phyloP scores from a whole-genome alignment of 30 jellyfish, hydroid and myxozoan species.

The Cassiopea andromeda region DNA sequence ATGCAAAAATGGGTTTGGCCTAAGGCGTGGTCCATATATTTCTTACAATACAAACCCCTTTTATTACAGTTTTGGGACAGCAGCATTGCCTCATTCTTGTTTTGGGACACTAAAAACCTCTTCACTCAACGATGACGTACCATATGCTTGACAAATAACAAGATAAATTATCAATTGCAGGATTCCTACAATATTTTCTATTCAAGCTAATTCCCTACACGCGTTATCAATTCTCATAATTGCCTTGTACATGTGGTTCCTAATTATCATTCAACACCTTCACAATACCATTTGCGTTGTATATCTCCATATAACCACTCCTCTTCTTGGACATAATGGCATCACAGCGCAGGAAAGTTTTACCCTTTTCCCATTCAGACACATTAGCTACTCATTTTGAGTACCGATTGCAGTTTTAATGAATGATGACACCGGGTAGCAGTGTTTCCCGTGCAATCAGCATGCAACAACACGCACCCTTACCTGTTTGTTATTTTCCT shows the following conservation, averaged over 20 bases:
- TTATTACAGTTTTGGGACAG: too few species aligned
- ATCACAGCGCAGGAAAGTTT: not conserved
- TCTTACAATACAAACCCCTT: too few species aligned
- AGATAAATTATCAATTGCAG: not conserved
- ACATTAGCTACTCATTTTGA: slow-evolving; percentile 1
- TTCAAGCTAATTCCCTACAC: slow-evolving; percentile 9
- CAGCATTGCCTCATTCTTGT: not conserved
- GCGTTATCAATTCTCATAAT: slow-evolving; percentile 1
- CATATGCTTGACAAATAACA: not conserved
- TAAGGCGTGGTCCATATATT: too few species aligned
- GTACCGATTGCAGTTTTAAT: not conserved
- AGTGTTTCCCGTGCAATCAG: not conserved
- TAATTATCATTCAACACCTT: slow-evolving; percentile 54
- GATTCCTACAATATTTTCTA: not conserved
- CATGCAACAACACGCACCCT: slow-evolving; percentile 18
- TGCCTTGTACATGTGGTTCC: not conserved
- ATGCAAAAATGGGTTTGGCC: too few species aligned
- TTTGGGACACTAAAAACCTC: not conserved
- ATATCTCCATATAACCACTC: not conserved
- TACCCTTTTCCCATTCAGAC: slow-evolving; percentile 16
- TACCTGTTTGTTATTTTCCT: not conserved
- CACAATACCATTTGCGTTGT: not conserved
- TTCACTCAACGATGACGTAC: not conserved
- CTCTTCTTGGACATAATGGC: slow-evolving; percentile 26
- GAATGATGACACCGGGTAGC: slow-evolving; percentile 25